These are phyloP conservation scores for Conops quadrifasciatus DNA, from an alignment of 2,888 invertebrate species.

Conservation along the genomic window DNA sequence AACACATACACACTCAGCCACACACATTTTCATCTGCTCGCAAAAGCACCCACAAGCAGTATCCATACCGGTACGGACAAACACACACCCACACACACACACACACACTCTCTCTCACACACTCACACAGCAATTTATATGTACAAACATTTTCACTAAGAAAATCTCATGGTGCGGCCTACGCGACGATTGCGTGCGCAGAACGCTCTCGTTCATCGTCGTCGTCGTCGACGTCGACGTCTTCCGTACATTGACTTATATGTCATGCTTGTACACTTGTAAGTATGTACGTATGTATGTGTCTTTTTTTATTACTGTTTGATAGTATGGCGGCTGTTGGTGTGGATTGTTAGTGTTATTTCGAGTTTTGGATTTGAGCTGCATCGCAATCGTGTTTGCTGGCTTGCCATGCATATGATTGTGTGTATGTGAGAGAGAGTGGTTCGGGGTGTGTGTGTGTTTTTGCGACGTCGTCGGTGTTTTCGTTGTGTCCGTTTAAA, in stretches of 20 bases:
- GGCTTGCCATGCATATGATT: no score
- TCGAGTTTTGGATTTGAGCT: no score
- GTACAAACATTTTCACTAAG: not conserved
- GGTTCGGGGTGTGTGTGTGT: no score
- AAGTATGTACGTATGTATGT: no score
- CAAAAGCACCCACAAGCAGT: not conserved
- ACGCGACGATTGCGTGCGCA: not conserved
- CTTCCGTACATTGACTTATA: not conserved
- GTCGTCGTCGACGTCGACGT: not conserved
- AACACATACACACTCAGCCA: not conserved
- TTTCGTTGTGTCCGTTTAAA: no score
- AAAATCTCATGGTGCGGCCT: not conserved
- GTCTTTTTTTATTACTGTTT: conserved; percentile 16
- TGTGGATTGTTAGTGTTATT: no score
- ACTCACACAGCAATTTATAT: not conserved
- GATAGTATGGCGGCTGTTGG: not conserved
- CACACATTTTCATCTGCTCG: conserved; percentile 10
- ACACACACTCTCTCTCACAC: not conserved
- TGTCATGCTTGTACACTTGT: no score
- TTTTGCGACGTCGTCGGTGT: no score
- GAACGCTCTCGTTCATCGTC: not conserved
- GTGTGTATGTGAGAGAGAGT: no score
- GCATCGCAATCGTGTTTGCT: no score
- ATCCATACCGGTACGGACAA: not conserved
- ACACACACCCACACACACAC: not conserved